phyloP scores from a whole-genome alignment of 2,797 vertebrate genomes.

The Platalea minor region DNA sequence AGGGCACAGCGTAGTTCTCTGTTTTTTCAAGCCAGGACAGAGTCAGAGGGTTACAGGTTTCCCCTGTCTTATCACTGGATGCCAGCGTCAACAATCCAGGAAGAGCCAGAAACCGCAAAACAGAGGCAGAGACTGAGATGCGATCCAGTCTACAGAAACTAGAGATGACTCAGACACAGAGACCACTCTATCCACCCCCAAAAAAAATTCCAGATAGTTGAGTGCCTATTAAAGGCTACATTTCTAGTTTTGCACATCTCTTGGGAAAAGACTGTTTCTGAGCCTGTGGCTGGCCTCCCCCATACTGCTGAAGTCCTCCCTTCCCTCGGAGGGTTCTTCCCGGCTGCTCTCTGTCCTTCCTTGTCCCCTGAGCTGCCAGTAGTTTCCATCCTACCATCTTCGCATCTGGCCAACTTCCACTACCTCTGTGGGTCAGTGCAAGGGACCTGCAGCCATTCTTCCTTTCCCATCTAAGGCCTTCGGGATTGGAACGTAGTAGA shows the following conservation, averaged over 20 bases:
- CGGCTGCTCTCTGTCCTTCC: not conserved
- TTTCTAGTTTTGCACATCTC: not conserved
- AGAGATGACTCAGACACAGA: not conserved
- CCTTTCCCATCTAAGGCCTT: not conserved
- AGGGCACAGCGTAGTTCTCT: not conserved
- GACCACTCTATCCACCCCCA: not conserved
- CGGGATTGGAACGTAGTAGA: not conserved
- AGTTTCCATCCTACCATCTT: not conserved
- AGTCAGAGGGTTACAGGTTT: not conserved
- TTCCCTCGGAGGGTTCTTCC: not conserved
- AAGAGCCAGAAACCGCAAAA: not conserved
- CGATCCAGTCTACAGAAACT: not conserved
- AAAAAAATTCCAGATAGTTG: not conserved
- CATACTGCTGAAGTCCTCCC: not conserved
- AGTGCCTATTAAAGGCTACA: not conserved
- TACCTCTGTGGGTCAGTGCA: fast-evolving
- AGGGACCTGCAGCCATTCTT: not conserved
- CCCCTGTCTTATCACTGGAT: not conserved
- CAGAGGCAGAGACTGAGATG: not conserved
- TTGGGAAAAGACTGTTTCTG: not conserved
- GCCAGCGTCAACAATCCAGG: not conserved
- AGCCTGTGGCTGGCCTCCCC: not conserved
- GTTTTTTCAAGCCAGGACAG: not conserved
- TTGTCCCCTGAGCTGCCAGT: not conserved
- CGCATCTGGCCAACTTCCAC: not conserved